phyloP scores from a whole-genome alignment of 2,888 invertebrate genomes.

The Lasioglossum lativentre region DNA sequence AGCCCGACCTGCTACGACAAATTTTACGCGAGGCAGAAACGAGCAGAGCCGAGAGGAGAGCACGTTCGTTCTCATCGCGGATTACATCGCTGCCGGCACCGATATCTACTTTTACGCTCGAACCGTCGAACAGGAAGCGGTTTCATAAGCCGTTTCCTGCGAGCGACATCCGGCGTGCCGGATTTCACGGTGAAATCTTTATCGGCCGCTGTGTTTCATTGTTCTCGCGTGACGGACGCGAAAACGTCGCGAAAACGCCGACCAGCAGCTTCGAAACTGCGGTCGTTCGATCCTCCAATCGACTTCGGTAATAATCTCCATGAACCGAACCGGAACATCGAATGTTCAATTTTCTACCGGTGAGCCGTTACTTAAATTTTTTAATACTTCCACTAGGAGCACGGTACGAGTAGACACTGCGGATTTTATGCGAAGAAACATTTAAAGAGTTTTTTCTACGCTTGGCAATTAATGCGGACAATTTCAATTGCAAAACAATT shows the following conservation, averaged over 20 bases:
- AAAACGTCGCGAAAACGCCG: constrained; percentile 12
- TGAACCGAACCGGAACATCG: not conserved
- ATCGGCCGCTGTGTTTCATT: constrained; percentile 70
- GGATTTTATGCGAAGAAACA: too few species aligned
- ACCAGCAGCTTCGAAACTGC: not conserved
- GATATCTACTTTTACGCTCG: constrained; percentile 44
- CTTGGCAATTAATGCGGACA: not conserved
- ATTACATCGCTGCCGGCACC: constrained; percentile 34
- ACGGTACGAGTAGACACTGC: too few species aligned
- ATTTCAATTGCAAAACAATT: not conserved
- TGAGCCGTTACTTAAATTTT: not conserved
- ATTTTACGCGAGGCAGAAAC: constrained; percentile 52
- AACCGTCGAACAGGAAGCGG: constrained; percentile 45
- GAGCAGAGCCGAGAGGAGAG: not conserved
- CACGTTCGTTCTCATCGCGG: constrained; percentile 6
- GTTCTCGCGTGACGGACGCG: constrained; percentile 59
- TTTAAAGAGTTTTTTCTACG: not conserved
- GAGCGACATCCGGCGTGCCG: constrained; percentile 56
- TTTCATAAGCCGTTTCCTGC: constrained; percentile 59
- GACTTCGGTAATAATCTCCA: not conserved
- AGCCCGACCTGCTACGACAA: constrained; percentile 51
- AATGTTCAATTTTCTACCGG: not conserved
- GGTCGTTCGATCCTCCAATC: not conserved
- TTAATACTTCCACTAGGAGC: not conserved
- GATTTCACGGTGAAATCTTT: constrained; percentile 52